These are phyloP conservation scores for Oryzias melastigma DNA, from an alignment of 2,113 vertebrate genomes.

Conservation along the genomic window DNA sequence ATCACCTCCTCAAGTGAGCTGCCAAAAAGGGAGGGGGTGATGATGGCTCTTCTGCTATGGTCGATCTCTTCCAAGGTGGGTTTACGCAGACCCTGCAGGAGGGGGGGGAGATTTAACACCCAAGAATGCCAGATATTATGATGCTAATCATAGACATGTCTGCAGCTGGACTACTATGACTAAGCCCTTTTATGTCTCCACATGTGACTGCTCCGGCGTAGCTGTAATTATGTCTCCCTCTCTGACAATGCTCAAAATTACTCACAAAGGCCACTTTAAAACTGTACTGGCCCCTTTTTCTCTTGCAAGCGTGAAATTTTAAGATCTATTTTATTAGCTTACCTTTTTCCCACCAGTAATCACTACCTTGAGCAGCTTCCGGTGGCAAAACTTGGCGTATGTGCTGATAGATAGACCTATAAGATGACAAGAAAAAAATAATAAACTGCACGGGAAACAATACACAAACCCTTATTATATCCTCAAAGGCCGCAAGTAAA, in stretches of 20 bases:
- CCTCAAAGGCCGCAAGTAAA: constrained; percentile 7
- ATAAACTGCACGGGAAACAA: constrained; percentile 4
- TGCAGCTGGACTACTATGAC: constrained; percentile 49
- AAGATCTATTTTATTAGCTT: constrained; percentile 26
- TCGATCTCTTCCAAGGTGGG: constrained; percentile 87
- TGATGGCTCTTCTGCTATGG: constrained; percentile 83
- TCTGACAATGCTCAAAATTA: constrained; percentile 33
- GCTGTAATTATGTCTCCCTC: constrained; percentile 54
- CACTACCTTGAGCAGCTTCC: constrained; percentile 87
- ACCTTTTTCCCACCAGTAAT: constrained; percentile 91
- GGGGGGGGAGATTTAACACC: constrained; percentile 44
- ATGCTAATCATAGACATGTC: constrained; percentile 31
- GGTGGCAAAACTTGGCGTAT: constrained; percentile 87
- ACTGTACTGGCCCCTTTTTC: not conserved
- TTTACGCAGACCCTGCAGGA: constrained; percentile 83
- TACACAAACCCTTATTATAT: not conserved
- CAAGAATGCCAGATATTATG: constrained; percentile 2
- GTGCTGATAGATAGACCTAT: constrained; percentile 87
- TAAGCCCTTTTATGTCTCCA: constrained; percentile 43
- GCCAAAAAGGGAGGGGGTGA: constrained; percentile 86
- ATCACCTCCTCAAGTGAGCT: constrained; percentile 90
- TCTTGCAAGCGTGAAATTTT: not conserved
- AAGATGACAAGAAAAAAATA: constrained; percentile 9
- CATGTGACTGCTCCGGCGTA: constrained; percentile 33
- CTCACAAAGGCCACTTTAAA: constrained; percentile 28